Percentiles rank a stretch among this genome's conserved stretches.
Evolutionary conservation across 2,113 vertebrate species (phyloP).

Genomic region (Antigone vipio): DNA sequence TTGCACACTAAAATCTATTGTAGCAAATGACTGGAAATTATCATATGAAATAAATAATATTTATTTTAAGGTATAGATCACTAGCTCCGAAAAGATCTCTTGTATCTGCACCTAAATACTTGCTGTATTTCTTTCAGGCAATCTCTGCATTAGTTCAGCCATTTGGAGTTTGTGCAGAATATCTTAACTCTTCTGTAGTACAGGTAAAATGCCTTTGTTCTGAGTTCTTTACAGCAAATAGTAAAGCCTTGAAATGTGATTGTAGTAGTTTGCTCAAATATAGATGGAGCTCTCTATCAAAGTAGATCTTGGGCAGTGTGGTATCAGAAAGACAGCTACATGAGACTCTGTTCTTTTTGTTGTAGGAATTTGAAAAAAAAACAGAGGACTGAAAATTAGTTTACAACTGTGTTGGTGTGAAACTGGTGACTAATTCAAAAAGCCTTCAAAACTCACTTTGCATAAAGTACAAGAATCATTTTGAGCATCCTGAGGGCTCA

Average conservation of each 20-base stretch:
- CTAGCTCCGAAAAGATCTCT: background rate
- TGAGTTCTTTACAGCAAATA: background rate
- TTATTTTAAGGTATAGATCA: background rate
- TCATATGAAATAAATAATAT: background rate
- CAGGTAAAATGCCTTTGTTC: slow-evolving; percentile 80
- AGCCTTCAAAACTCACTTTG: background rate
- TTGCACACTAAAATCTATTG: background rate
- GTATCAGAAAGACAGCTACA: background rate
- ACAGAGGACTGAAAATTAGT: background rate
- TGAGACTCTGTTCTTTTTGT: background rate
- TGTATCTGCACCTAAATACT: background rate
- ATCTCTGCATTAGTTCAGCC: slow-evolving; percentile 95
- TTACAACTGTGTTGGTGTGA: background rate
- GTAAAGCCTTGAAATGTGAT: background rate
- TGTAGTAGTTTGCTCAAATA: background rate
- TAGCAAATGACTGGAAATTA: background rate
- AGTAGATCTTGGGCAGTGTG: background rate
- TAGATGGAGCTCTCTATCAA: background rate
- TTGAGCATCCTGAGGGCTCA: background rate
- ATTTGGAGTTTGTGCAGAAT: slow-evolving; percentile 94
- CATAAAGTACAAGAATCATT: background rate
- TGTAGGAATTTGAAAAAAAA: background rate
- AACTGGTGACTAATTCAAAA: background rate
- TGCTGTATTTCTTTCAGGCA: slow-evolving; percentile 74
- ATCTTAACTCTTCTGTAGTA: slow-evolving; percentile 92